These are phyloP conservation scores for Tretioscincus oriximinensis DNA, from an alignment of 2,113 vertebrate species.

Conservation along the genomic window DNA sequence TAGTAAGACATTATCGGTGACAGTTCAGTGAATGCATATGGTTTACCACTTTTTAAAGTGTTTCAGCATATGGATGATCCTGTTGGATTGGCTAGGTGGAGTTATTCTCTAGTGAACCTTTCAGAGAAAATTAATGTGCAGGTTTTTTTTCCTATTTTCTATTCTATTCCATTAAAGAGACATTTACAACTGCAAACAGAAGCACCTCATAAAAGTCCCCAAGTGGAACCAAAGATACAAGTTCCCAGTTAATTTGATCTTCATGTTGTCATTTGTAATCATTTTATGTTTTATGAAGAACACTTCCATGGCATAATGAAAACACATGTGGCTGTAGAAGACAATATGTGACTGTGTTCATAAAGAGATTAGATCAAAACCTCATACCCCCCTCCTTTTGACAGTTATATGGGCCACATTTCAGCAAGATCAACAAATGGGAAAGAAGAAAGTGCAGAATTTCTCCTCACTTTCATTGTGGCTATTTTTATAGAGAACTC, in stretches of 20 bases:
- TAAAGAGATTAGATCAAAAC: conserved; percentile 35
- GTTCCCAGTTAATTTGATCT: conserved; percentile 49
- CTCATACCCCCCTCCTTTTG: conserved; percentile 4
- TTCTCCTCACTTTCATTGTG: rapidly evolving
- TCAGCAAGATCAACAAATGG: rapidly evolving
- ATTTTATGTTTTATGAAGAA: conserved; percentile 61
- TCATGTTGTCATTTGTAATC: conserved; percentile 54
- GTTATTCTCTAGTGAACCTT: neutral
- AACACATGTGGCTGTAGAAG: conserved; percentile 56
- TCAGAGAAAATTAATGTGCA: neutral
- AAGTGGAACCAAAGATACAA: conserved; percentile 29
- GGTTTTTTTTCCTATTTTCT: neutral
- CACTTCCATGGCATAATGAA: conserved; percentile 53
- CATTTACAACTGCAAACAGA: conserved; percentile 30
- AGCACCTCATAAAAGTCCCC: conserved; percentile 49
- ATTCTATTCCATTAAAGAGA: neutral
- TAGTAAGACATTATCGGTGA: neutral
- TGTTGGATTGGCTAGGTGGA: neutral
- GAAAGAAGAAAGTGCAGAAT: rapidly evolving
- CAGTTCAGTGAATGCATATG: neutral
- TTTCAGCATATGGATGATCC: neutral
- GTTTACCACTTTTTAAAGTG: neutral
- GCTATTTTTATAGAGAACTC: neutral
- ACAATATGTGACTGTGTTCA: conserved; percentile 7
- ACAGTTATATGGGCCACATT: neutral